A percentile compares a stretch with the other conserved stretches of the same genome.
Conservation (phyloP, 2,113 vertebrate species). For the Fukomys damarensis region DNA sequence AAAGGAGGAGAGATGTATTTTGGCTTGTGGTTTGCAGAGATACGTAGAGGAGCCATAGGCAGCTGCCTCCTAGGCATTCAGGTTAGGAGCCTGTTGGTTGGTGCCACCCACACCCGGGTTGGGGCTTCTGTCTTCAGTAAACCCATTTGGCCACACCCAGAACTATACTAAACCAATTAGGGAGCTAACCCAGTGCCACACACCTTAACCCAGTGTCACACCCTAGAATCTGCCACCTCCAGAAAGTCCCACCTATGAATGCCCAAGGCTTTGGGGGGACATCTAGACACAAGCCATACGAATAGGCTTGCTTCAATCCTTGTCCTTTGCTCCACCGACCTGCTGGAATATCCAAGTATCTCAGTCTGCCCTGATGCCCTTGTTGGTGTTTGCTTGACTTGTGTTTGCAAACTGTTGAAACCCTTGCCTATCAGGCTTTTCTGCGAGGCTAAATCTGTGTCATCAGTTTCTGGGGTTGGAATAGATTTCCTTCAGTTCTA, state of each 20-base stretch:
- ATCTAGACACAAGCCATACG: neutral
- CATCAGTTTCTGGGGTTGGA: neutral
- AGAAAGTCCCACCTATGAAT: neutral
- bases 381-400: neutral
- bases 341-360: neutral
- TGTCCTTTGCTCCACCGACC: neutral
- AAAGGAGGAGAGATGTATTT: neutral
- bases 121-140: neutral
- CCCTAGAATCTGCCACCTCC: neutral
- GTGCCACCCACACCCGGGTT: neutral
- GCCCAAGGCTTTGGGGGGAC: neutral
- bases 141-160: neutral
- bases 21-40: neutral
- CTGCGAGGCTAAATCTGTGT: neutral
- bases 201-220: neutral
- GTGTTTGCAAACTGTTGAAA: neutral
- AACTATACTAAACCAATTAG: neutral
- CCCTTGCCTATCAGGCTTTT: neutral
- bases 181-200: neutral
- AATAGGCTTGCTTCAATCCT: neutral
- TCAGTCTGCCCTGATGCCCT: neutral
- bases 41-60: neutral
- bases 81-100: neutral
- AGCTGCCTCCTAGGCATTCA: neutral
- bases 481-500: neutral